Percentiles rank a stretch among this genome's conserved stretches.
Evolutionary conservation across 1,140 invertebrate genomes (phyloP).

Genomic region (Stegodyphus mimosarum): DNA sequence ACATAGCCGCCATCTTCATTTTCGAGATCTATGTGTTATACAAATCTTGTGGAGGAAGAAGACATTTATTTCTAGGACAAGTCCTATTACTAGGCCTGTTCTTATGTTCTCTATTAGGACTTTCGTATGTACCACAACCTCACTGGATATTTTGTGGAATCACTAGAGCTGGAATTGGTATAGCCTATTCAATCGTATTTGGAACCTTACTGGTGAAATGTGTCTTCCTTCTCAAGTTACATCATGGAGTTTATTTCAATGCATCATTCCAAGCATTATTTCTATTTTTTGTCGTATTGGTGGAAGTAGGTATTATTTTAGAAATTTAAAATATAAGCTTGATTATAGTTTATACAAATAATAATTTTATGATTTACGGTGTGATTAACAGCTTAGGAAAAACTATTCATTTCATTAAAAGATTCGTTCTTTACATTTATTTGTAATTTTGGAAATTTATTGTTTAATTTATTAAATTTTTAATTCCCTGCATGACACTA

Average conservation of each 20-base stretch:
- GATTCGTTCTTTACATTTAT: no score
- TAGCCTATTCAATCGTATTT: constrained; percentile 89
- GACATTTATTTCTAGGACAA: constrained; percentile 92
- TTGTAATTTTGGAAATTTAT: no score
- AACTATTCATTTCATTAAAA: no score
- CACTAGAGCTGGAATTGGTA: constrained; percentile 84
- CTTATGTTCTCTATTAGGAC: constrained; percentile 81
- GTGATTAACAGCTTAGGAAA: not conserved
- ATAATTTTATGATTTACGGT: not conserved
- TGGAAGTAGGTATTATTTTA: constrained; percentile 77
- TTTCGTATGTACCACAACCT: constrained; percentile 82
- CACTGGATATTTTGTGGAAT: constrained; percentile 79
- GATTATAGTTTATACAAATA: not conserved
- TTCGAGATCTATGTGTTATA: constrained; percentile 92
- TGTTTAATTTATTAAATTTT: no score
- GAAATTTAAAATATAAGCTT: not conserved
- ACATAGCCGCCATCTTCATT: constrained; percentile 81
- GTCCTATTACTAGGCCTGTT: constrained; percentile 89
- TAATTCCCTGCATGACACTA: no score
- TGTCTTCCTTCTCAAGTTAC: constrained; percentile 90
- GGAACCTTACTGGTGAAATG: constrained; percentile 92
- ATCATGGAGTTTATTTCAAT: constrained; percentile 89
- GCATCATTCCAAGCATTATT: constrained; percentile 89
- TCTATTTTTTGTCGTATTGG: constrained; percentile 81
- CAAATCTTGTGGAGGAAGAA: constrained; percentile 79